Evolutionary conservation across 1,140 invertebrate species (phyloP).

Genomic region (Fopius arisanus): DNA sequence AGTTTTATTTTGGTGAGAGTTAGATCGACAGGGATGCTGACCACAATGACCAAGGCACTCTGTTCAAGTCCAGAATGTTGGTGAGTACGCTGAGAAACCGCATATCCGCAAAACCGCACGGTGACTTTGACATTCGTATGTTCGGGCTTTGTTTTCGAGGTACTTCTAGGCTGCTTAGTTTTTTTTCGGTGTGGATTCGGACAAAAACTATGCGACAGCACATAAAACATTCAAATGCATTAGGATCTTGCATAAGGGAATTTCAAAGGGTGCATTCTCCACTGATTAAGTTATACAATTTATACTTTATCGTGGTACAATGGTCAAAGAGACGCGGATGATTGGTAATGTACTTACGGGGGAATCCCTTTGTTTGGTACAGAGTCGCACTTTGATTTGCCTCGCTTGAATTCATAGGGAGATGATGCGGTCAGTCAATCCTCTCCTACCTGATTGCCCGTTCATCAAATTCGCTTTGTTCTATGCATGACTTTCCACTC

Average conservation of each 20-base stretch:
- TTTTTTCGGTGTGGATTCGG: background rate
- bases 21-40: background rate
- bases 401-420: background rate
- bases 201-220: background rate
- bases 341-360: background rate
- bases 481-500: background rate
- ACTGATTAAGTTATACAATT: background rate
- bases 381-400: background rate
- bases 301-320: background rate
- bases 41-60: background rate
- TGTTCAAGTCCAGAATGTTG: background rate
- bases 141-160: background rate
- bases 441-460: background rate
- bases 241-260: background rate
- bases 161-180: background rate
- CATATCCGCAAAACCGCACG: background rate
- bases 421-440: background rate
- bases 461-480: background rate
- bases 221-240: background rate
- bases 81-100: background rate
- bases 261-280: background rate
- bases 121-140: constrained; percentile 4
- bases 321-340: background rate
- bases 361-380: background rate
- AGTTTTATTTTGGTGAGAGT: too few relatives aligned